A percentile compares a stretch with the other conserved stretches of the same genome.
Evolutionary conservation across 2,113 vertebrate species (phyloP).

Genomic region (Nematolebias whitei): DNA sequence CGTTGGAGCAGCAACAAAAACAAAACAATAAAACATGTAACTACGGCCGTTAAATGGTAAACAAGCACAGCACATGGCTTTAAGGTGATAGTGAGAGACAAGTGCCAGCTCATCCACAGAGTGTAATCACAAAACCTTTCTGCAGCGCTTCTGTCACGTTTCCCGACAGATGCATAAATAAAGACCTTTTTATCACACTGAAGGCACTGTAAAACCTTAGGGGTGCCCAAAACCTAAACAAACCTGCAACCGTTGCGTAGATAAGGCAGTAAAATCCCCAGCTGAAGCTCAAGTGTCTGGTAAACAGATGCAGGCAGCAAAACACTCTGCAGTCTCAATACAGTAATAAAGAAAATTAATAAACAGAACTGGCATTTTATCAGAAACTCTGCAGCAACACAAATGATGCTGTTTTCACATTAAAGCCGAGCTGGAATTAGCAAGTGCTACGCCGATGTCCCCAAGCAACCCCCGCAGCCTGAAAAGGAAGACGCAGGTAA

Average conservation of each 20-base stretch:
- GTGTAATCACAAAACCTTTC: slow-evolving; percentile 50
- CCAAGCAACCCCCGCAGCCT: too few species aligned
- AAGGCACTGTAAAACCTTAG: slow-evolving; percentile 51
- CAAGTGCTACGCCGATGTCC: too few species aligned
- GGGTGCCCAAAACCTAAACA: slow-evolving; percentile 60
- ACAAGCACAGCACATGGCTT: slow-evolving; percentile 25
- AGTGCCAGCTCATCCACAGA: slow-evolving; percentile 30
- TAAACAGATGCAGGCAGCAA: slow-evolving; percentile 12
- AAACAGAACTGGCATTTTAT: too few species aligned
- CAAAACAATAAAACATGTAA: slow-evolving; percentile 25
- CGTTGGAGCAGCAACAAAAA: slow-evolving; percentile 11
- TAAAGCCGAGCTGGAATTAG: too few species aligned
- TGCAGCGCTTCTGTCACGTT: slow-evolving; percentile 31
- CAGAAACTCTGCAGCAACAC: too few species aligned
- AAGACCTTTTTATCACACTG: slow-evolving; percentile 43
- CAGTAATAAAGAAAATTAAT: too few species aligned
- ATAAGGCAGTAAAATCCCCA: slow-evolving; percentile 54
- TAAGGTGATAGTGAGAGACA: slow-evolving; percentile 1
- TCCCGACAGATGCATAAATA: slow-evolving; percentile 40
- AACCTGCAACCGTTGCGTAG: slow-evolving; percentile 43
- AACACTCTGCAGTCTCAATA: too few species aligned
- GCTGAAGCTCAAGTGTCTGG: slow-evolving; percentile 36
- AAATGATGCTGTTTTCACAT: too few species aligned
- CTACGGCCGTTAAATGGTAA: slow-evolving; percentile 24
- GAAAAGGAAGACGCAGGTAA: too few species aligned